Base-by-base conservation (phyloP, 2,888 invertebrate genomes). In the Shargacucullia verbasci region DNA sequence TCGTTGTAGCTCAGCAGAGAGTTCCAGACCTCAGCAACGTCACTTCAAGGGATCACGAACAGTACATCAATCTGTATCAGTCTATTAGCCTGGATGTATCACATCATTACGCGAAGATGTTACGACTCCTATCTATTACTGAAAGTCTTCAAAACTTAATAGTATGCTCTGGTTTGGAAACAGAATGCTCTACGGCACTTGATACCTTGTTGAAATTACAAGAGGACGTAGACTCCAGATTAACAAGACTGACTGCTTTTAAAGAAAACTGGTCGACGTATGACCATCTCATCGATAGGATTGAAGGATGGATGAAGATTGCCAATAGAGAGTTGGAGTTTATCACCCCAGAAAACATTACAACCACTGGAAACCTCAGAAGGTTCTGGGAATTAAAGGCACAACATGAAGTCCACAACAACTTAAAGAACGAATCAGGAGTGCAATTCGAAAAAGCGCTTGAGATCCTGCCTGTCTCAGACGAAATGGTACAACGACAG, bases 331-430 rank as follows among this genome's bases (percentile, higher is more conserved):
- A 97, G 82, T 87, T 98, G 43, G 94, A 95, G 59, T 91, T 95
- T 25, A 95, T 98, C 34, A 95, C 96, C 0, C 92, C 95, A 10
- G 96, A 96, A 62, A 95, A 95, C 31, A 94, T 95, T 12, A 95
- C 95, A 48, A 95, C 95, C 0, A 95, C 95, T 9, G 96, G 96
- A 49, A 97, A 97, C 77, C 96, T 97, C 87, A 95, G 97, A 72
- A 96, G 97, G 75, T 98, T 98, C 90, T 98, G 98, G 98, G 98
- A 98, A 89, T 87, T 98, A 41, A 98, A 97, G 86, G 98, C 98
- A 0, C 97, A 98, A 77, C 97, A 97, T 78, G 98, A 98, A 92
- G 95, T 98, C 20, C 95, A 98, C 84, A 97, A 97, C 73, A 96
- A 96, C 69, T 95, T 97, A 45, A 95, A 96, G 49, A 96, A 96